Evolutionary conservation across 2,797 vertebrate species (phyloP).

Genomic region (Cheirogaleus major): DNA sequence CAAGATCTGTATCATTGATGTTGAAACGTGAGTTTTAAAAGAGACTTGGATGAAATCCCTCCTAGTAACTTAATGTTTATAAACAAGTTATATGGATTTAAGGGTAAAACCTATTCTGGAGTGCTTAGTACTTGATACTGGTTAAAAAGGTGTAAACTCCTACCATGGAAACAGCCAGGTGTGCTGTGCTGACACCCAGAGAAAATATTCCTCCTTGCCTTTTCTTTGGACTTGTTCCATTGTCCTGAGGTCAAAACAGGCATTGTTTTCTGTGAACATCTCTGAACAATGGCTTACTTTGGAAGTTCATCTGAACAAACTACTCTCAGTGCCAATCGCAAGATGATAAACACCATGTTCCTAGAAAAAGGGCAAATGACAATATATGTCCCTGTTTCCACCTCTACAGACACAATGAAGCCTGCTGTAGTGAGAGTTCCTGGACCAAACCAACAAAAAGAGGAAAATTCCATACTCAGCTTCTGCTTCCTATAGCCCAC

Average conservation of each 20-base stretch:
- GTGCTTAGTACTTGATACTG: not conserved
- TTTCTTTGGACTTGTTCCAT: not conserved
- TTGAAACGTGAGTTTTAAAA: not conserved
- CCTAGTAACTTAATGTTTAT: not conserved
- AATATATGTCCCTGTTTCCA: not conserved
- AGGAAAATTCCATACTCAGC: too few relatives aligned
- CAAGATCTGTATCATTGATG: not conserved
- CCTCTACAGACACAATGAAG: not conserved
- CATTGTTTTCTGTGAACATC: not conserved
- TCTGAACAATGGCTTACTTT: slow-evolving; percentile 42
- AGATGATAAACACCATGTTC: not conserved
- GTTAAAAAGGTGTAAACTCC: not conserved
- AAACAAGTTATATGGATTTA: not conserved
- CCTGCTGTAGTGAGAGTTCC: not conserved
- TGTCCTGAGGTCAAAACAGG: not conserved
- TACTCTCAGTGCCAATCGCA: not conserved
- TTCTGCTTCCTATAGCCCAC: not conserved
- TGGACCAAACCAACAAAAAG: not conserved
- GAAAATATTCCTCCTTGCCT: not conserved
- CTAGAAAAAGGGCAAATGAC: not conserved
- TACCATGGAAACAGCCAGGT: not conserved
- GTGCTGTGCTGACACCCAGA: not conserved
- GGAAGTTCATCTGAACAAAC: not conserved
- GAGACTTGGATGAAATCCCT: not conserved
- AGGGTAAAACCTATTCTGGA: not conserved